Conservation (phyloP, 2,797 vertebrate genomes). For the Eupleurogrammus muticus region DNA sequence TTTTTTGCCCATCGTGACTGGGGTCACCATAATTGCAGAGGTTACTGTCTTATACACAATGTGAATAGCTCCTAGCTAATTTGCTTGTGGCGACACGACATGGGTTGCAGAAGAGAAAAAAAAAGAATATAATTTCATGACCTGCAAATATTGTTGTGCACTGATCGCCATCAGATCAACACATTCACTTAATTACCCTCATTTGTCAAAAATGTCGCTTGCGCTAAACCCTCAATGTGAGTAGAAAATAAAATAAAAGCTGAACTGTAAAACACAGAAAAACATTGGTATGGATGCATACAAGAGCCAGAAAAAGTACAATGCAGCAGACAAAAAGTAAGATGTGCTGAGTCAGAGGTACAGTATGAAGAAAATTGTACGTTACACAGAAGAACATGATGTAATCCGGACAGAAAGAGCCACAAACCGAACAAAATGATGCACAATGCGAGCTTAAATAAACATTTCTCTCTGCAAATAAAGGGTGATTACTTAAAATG, state of each 20-base stretch:
- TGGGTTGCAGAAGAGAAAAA: conserved; percentile 46
- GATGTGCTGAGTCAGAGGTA: conserved; percentile 14
- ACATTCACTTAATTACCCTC: conserved; percentile 50
- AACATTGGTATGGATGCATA: conserved; percentile 1
- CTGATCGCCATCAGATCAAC: conserved; percentile 38
- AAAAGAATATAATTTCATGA: conserved; percentile 50
- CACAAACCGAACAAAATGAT: conserved; percentile 20
- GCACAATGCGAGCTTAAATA: background rate
- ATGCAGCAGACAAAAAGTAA: background rate
- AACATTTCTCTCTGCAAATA: conserved; percentile 20
- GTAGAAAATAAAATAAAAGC: background rate
- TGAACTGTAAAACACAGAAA: background rate
- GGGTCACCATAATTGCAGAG: conserved; percentile 62
- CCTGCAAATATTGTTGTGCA: conserved; percentile 55
- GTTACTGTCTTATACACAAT: conserved; percentile 57
- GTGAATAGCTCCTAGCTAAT: conserved; percentile 38
- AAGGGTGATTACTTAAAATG: conserved; percentile 16
- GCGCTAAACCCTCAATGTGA: conserved; percentile 9
- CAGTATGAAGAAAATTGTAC: conserved; percentile 20
- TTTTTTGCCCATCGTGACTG: conserved; percentile 49
- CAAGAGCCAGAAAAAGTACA: conserved; percentile 3
- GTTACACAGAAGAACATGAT: conserved; percentile 27
- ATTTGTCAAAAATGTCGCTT: conserved; percentile 46
- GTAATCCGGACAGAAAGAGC: conserved; percentile 13
- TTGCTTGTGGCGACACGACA: conserved; percentile 28